Evolutionary conservation across 2,797 vertebrate genomes (phyloP).

Genomic region (Pseudotriccus pelzelni): DNA sequence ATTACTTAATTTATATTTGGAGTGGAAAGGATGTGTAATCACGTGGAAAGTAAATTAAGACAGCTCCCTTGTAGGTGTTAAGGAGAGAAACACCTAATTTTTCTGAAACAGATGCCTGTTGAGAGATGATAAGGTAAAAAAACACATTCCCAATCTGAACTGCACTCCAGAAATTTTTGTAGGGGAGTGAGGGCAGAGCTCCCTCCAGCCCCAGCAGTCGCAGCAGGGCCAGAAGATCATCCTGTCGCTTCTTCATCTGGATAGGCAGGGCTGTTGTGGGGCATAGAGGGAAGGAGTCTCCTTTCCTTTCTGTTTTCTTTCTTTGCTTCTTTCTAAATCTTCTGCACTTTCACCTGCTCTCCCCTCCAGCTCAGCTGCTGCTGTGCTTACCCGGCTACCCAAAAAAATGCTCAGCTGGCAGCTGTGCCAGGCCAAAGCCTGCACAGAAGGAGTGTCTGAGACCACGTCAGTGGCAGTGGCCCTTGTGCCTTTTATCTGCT

Average conservation of each 20-base stretch:
- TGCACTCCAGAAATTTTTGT: background rate
- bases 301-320: background rate
- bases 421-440: background rate
- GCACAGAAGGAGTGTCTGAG: background rate
- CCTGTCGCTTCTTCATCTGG: background rate
- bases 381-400: background rate
- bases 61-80: background rate
- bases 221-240: rapidly evolving
- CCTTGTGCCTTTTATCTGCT: background rate
- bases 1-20: background rate
- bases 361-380: background rate
- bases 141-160: background rate
- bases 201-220: background rate
- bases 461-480: background rate
- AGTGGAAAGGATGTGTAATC: background rate
- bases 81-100: background rate
- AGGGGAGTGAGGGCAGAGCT: background rate
- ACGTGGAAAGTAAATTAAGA: slow-evolving; percentile 41
- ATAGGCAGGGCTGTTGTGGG: background rate
- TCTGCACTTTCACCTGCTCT: background rate
- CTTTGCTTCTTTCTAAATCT: background rate
- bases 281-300: rapidly evolving
- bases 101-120: background rate
- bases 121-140: background rate
- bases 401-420: background rate